A percentile compares a stretch with the other conserved stretches of the same genome.
phyloP scores from a whole-genome alignment of 2,888 invertebrate species.

The Aphidius colemani region DNA sequence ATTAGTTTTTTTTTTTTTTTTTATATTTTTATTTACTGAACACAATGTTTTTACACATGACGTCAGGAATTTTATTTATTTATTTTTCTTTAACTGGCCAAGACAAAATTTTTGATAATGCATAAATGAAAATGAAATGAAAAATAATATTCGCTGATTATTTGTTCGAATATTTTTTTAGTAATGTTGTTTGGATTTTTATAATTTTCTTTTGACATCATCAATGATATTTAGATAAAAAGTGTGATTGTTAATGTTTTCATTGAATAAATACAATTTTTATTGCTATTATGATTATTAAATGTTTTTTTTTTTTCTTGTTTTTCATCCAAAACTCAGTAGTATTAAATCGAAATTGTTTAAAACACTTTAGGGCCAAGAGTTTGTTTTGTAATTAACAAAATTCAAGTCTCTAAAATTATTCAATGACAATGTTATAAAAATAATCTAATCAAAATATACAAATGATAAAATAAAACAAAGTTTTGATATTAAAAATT shows the following conservation, averaged over 20 bases:
- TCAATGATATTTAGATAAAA: slow-evolving; percentile 17
- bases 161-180: neutral
- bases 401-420: too few species aligned
- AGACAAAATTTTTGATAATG: slow-evolving; percentile 45
- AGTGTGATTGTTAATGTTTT: slow-evolving; percentile 26
- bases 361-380: neutral
- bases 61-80: slow-evolving; percentile 60
- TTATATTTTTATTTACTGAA: slow-evolving; percentile 49
- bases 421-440: too few species aligned
- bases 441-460: neutral
- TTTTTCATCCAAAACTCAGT: slow-evolving; percentile 15
- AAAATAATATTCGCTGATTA: neutral
- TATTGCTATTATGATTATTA: slow-evolving; percentile 21
- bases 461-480: neutral
- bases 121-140: slow-evolving; percentile 10
- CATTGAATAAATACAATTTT: slow-evolving; percentile 21
- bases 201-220: slow-evolving; percentile 15
- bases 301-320: slow-evolving; percentile 19
- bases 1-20: slow-evolving; percentile 41
- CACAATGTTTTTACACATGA: slow-evolving; percentile 61
- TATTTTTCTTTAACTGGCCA: slow-evolving; percentile 45
- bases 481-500: too few species aligned
- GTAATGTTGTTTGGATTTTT: slow-evolving; percentile 1
- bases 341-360: neutral
- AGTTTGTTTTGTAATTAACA: too few species aligned